phyloP scores from a whole-genome alignment of 2,888 invertebrate genomes.

The Aromia moschata region DNA sequence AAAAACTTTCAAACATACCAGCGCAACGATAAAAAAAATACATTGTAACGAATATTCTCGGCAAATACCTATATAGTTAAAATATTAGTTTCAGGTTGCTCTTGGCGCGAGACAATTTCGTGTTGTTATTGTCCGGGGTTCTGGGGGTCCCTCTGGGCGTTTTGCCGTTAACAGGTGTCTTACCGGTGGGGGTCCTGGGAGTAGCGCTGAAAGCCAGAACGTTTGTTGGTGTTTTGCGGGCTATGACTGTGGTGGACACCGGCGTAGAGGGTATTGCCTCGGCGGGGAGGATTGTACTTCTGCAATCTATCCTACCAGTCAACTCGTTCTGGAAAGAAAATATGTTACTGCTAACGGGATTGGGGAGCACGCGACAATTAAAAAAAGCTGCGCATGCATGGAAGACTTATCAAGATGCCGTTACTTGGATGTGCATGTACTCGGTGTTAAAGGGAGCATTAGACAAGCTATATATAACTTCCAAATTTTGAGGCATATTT shows the following conservation, averaged over 20 bases:
- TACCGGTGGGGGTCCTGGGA: slow-evolving; percentile 17
- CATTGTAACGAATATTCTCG: no score
- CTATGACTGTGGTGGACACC: neutral
- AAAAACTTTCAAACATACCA: no score
- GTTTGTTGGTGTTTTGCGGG: slow-evolving; percentile 6
- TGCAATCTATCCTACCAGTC: slow-evolving; percentile 25
- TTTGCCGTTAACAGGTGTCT: slow-evolving; percentile 5
- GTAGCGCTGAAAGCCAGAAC: neutral
- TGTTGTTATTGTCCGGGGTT: slow-evolving; percentile 12
- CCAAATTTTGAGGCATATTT: no score
- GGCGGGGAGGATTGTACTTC: slow-evolving; percentile 31
- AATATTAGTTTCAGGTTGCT: slow-evolving; percentile 29
- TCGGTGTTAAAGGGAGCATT: no score
- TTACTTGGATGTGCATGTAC: no score
- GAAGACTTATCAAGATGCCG: no score
- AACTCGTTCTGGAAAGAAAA: slow-evolving; percentile 28
- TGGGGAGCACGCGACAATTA: neutral
- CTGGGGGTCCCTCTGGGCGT: neutral
- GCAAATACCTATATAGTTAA: no score
- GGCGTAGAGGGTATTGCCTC: slow-evolving; percentile 17
- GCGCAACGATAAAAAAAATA: no score
- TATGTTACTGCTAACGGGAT: neutral
- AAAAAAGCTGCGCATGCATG: no score
- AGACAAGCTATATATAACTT: no score
- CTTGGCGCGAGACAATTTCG: slow-evolving; percentile 26